Evolutionary conservation across 2,113 vertebrate species (phyloP), one percentile per base, ranked within the genome.

Genomic region (Clarias gariepinus): DNA sequence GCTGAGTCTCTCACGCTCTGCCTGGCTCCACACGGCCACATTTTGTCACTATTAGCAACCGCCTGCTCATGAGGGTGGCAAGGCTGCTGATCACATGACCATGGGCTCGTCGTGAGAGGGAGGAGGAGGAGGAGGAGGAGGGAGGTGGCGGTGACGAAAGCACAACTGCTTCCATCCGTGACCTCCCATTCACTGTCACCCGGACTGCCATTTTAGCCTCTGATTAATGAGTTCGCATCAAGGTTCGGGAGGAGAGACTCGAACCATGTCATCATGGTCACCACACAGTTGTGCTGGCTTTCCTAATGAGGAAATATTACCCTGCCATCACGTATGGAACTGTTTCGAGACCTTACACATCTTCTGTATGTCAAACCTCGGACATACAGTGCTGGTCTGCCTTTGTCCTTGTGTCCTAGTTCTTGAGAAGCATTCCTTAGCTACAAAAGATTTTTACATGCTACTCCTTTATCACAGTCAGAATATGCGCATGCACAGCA

Each of bases 1-100:
- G 61, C 69, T 28, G 80, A 69, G 52, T 81, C 84, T 86, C 83
- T 88, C 81, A 63, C 83, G 28, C 80, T 85, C 86, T 84, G 80
- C 68, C 86, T 90, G 76, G 82, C 80, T 88, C 76, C 53, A 80
- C 83, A 87, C 71, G 80, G 86, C 82, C 81, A 87, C 30, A 85
- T 88, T 94, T 94, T 93, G 93, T 95, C 92, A 93, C 93, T 91
- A 94, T 94, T 94, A 94, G 94, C 93, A 94, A 94, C 91, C 53
- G 89, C 91, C 90, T 86, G 87, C 90, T 91, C 91, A 89, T 92
- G 92, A 73, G 87, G 82, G 80, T 83, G 86, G 89, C 82, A 63
- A 79, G 64, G 69, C 73, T 87, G 78, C 57, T 47, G 52, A 61
- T 92, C 92, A 94, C 53, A 87, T 93, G 92, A 91, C 87, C 76